A percentile compares a stretch with the other conserved stretches of the same genome.
Conservation (phyloP, 2,113 vertebrate species). For the Callopanchax toddi region DNA sequence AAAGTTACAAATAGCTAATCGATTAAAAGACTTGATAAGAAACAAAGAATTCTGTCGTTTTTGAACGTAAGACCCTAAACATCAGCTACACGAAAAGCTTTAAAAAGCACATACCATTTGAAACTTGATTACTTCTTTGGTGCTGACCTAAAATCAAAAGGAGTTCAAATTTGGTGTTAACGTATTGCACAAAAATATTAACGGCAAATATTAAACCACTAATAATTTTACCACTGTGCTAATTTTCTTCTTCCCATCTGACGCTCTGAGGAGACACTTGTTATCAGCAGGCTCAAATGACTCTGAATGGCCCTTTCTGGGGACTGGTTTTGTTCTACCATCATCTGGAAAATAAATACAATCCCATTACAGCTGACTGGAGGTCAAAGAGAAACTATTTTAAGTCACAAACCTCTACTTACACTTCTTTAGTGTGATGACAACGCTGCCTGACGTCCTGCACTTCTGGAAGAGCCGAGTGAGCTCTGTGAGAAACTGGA, state of each 20-base stretch:
- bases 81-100: background rate
- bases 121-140: conserved; percentile 99
- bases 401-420: conserved; percentile 57
- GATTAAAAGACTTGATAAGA: background rate
- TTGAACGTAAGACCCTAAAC: background rate
- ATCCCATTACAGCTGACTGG: background rate
- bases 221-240: conserved; percentile 92
- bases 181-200: fast-evolving
- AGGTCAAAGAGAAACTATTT: background rate
- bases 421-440: conserved; percentile 98
- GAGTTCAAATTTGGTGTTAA: conserved; percentile 1
- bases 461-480: conserved; percentile 98
- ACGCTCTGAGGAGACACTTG: conserved; percentile 96
- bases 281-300: conserved; percentile 92
- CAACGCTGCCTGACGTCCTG: conserved; percentile 91
- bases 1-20: background rate
- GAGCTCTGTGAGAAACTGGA: conserved; percentile 96
- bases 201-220: background rate
- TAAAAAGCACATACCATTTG: conserved; percentile 90
- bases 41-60: background rate
- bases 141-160: conserved; percentile 86
- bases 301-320: conserved; percentile 89
- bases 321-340: conserved; percentile 92
- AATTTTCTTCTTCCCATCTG: conserved; percentile 97
- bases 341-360: conserved; percentile 83